A percentile compares a stretch with the other conserved stretches of the same genome.
phyloP scores from a whole-genome alignment of 2,888 invertebrate genomes.

The Drosophila mercatorum region DNA sequence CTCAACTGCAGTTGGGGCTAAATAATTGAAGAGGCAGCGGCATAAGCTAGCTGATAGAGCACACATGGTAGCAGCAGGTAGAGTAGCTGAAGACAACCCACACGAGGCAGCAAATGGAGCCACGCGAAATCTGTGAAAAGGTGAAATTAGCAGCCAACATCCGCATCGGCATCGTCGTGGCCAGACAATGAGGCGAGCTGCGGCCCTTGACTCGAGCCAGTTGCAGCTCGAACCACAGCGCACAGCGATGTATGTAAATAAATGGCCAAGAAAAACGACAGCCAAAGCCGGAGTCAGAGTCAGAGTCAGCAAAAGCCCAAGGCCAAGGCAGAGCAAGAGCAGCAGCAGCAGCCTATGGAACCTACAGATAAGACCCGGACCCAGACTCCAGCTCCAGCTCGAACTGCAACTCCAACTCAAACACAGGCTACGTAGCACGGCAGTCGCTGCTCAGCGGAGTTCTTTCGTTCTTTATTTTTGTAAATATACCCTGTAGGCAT shows the following conservation, averaged over 20 bases:
- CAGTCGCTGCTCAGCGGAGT: slow-evolving; percentile 52
- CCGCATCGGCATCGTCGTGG: slow-evolving; percentile 43
- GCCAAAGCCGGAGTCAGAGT: slow-evolving; percentile 45
- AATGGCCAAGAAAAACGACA: slow-evolving; percentile 62
- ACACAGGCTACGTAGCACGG: slow-evolving; percentile 66
- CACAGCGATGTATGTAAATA: slow-evolving; percentile 70
- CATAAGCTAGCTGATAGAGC: not conserved
- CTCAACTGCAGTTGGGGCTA: not conserved
- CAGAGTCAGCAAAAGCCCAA: slow-evolving; percentile 41
- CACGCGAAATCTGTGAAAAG: slow-evolving; percentile 71
- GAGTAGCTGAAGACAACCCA: slow-evolving; percentile 40
- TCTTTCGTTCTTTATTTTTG: slow-evolving; percentile 22
- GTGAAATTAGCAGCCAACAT: slow-evolving; percentile 72
- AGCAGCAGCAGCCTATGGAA: slow-evolving; percentile 21
- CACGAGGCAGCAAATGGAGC: slow-evolving; percentile 38
- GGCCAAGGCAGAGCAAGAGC: slow-evolving; percentile 47
- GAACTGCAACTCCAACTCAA: not conserved
- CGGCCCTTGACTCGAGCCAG: slow-evolving; percentile 69
- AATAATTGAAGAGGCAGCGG: not conserved
- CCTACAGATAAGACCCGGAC: slow-evolving; percentile 43
- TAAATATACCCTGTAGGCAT: slow-evolving; percentile 7
- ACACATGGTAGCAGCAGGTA: not conserved
- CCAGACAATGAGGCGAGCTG: slow-evolving; percentile 75
- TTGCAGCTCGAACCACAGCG: slow-evolving; percentile 19
- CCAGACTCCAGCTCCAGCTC: slow-evolving; percentile 1